Base-by-base conservation (phyloP, 2,888 invertebrate species). In the Thysanoteuthis rhombus region DNA sequence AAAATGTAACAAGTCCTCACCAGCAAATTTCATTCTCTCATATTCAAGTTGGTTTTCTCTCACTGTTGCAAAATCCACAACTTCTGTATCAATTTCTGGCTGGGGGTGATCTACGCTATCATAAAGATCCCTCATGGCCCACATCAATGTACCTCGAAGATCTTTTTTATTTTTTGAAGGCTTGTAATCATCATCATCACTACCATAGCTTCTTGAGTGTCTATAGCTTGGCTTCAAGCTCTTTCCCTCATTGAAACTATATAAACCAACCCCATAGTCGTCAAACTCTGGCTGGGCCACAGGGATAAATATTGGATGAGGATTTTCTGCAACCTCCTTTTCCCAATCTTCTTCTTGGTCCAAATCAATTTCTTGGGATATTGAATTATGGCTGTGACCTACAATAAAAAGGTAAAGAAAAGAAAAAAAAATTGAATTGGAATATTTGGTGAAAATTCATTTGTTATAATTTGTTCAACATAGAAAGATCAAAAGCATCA, bases 11-110 rank as follows among this genome's bases (percentile, higher is more conserved):
- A 58, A 25, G 75, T 93, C 22, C 47, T 58, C 58, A 94, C 94
- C 97, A 0, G 97, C 97, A 98, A 98, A 98, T 94, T 98, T 97
- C 92, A 97, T 97, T 93, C 97, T 97, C 94, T 98, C 97, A 92
- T 95, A 95, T 47, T 93, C 94, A 52, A 95, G 96, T 97, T 97
- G 95, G 96, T 97, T 90, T 95, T 94, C 94, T 95, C 96, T 90
- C 95, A 96, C 92, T 95, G 95, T 93, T 94, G 94, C 92, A 97
- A 97, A 96, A 96, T 97, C 97, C 95, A 96, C 95, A 91, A 94
- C 94, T 75, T 94, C 95, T 94, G 89, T 93, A 4, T 89, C 58
- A 38, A 38, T n/a, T 10, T 42, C 45, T 12, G 89, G 32, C 40
- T 25, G 36, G 42, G 75, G 75, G 10, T 58, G 38, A 3, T 89